These are phyloP conservation scores for Rutpela maculata DNA, from an alignment of 2,888 invertebrate species.

Conservation along the genomic window DNA sequence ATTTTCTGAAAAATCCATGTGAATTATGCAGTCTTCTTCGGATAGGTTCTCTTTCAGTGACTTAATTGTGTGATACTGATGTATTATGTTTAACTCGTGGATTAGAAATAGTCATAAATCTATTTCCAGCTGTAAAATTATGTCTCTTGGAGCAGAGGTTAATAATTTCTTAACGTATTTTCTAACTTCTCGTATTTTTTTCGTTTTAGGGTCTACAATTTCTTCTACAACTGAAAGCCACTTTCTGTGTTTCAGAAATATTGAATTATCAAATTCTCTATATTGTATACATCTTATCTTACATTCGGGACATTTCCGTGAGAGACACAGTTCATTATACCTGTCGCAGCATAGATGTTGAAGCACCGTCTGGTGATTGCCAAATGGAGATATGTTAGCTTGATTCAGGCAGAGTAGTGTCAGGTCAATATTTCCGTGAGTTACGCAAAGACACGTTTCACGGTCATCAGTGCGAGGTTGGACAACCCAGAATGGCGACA, in stretches of 20 bases:
- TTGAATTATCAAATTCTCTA: neutral
- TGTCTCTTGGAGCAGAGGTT: neutral
- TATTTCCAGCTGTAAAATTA: neutral
- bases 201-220: neutral
- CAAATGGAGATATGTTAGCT: neutral
- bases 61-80: neutral
- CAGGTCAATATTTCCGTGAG: neutral
- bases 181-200: neutral
- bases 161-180: conserved; percentile 4
- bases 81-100: neutral
- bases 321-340: neutral
- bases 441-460: conserved; percentile 6
- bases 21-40: too few relatives aligned
- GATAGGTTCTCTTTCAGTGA: neutral
- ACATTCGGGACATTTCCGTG: neutral
- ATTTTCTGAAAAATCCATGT: conserved; percentile 61
- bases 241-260: neutral
- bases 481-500: neutral
- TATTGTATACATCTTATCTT: neutral
- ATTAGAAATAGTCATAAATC: neutral
- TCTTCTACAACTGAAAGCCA: neutral
- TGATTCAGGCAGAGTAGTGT: neutral
- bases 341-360: neutral
- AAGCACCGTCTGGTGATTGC: neutral
- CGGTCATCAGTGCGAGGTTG: neutral